Percentiles rank a stretch among this genome's conserved stretches.
Evolutionary conservation across 2,113 vertebrate genomes (phyloP).

Genomic region (Callipepla squamata): DNA sequence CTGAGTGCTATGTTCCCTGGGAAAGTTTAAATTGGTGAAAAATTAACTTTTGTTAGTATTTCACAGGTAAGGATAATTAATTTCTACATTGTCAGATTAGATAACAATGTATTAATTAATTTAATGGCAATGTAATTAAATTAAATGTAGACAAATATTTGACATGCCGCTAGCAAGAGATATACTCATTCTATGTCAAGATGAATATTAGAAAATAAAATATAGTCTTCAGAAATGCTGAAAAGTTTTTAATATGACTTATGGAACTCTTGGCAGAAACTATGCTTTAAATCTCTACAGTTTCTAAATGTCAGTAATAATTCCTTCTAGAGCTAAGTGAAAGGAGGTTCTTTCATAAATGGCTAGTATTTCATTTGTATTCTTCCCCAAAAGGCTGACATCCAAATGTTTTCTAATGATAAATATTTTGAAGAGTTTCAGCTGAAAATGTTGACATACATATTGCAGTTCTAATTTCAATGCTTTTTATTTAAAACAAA

Average conservation of each 20-base stretch:
- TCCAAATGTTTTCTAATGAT: background rate
- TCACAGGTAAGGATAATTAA: background rate
- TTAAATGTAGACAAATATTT: background rate
- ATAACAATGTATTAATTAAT: background rate
- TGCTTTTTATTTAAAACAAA: background rate
- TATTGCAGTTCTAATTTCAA: background rate
- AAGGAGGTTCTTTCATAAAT: background rate
- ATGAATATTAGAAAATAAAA: background rate
- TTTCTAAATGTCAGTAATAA: background rate
- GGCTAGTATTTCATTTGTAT: background rate
- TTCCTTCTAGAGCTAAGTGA: background rate
- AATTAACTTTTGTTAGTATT: background rate
- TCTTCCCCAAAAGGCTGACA: background rate
- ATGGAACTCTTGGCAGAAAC: background rate
- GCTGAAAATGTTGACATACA: background rate
- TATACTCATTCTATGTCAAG: background rate
- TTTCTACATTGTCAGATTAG: background rate
- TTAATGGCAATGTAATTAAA: too few species aligned
- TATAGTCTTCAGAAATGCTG: background rate
- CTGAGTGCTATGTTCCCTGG: background rate
- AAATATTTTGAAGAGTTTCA: background rate
- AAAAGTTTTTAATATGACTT: background rate
- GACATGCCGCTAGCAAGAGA: background rate
- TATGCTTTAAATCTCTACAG: background rate
- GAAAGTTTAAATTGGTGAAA: background rate